Conservation (phyloP, 2,113 vertebrate genomes). For the Mastomys natalensis region DNA sequence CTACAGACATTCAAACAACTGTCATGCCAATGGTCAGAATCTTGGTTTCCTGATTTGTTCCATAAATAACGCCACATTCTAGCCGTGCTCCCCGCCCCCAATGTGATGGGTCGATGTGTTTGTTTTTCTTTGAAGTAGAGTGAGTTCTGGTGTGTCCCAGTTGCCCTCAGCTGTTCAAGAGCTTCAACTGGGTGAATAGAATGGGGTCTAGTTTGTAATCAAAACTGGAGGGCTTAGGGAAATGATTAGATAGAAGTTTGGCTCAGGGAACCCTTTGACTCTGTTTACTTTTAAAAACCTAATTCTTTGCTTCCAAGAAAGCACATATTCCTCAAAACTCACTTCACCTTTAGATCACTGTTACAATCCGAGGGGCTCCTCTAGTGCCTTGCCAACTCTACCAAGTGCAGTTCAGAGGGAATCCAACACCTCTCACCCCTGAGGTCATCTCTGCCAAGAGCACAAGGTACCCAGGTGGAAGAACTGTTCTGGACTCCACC, state of each 20-base stretch:
- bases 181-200: not conserved
- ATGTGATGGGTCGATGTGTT: not conserved
- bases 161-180: not conserved
- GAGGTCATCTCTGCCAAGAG: not conserved
- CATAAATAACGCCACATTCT: constrained; percentile 4
- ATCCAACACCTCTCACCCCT: not conserved
- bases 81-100: not conserved
- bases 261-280: not conserved
- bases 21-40: not conserved
- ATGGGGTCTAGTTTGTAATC: not conserved
- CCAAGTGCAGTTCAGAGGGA: not conserved
- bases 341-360: not conserved
- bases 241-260: not conserved
- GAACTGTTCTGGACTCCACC: too few relatives aligned
- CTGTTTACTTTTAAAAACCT: not conserved
- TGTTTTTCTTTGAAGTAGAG: constrained; percentile 28
- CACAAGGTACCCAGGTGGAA: fast-evolving
- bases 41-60: not conserved
- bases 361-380: not conserved
- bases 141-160: not conserved
- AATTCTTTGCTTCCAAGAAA: not conserved
- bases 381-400: not conserved
- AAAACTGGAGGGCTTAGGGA: constrained; percentile 35
- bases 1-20: not conserved
- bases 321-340: not conserved